Evolutionary conservation across 2,888 invertebrate genomes (phyloP), one percentile per base, ranked within the genome.

Genomic region (Brachycybe producta): DNA sequence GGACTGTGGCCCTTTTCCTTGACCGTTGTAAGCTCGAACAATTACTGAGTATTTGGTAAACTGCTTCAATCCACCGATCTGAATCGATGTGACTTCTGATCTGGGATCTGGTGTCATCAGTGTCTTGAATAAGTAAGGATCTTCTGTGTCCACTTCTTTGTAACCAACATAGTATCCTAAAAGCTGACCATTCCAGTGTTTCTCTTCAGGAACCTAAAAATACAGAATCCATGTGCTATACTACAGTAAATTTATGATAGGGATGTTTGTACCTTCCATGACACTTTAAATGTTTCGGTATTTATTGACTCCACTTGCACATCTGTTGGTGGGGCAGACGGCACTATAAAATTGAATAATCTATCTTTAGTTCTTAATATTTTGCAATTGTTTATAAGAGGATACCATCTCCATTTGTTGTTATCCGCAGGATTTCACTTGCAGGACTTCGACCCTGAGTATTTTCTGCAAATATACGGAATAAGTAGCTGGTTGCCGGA

Each of bases 181-280:
- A 21, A 54, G 35, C 26, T 43, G 47, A 4, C 54, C 54, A 27
- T 54, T 54, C 54, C 54, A 52, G 7, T 35, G 21, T 8, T 52
- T 39, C 45, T 54, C 48, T n/a, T 40, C 34, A 26, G 54, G 52
- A 11, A 49, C 45, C 54, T 54, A n/a, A 26, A 47, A 24, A 45
- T 17, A 34, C 28, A 17, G n/a, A 4, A 2, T 21, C 2, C 23
- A 7, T 5, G 2, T 8, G 2, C 2, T n/a, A n/a, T 8, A 1
- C 4, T 5, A 13, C 15, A 30, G 32, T 30, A 30, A n/a, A n/a
- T 11, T 30, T 11, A 11, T 11, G n/a, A 30, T 11, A 30, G 32
- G 8, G 32, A 30, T 30, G 8, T 30, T 8, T n/a, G 15, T 19
- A 47, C 47, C 68, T 88, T 47, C 47, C 47, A 47, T 5, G 34